Percentiles rank a stretch among this genome's conserved stretches.
phyloP scores from a whole-genome alignment of 2,888 invertebrate species.

The Caenorhabditis uteleia region DNA sequence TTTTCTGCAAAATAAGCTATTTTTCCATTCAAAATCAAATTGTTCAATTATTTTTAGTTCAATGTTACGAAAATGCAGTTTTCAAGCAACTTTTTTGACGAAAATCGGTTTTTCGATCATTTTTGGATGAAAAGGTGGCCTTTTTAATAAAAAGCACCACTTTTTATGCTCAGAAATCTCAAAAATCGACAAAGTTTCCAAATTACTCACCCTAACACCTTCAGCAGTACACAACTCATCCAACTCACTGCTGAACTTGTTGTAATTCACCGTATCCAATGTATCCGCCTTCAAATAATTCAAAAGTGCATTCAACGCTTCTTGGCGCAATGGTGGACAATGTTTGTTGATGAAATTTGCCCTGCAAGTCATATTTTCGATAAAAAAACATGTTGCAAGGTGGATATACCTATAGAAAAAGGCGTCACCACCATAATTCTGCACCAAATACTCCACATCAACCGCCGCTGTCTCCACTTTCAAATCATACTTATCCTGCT shows the following conservation, averaged over 20 bases:
- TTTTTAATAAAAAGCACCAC: neutral
- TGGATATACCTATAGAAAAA: constrained; percentile 7
- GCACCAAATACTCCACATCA: constrained; percentile 19
- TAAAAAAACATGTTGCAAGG: neutral
- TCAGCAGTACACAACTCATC: no score
- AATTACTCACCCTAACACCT: neutral
- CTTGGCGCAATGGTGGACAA: constrained; percentile 43
- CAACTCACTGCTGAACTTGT: no score
- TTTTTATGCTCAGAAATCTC: no score
- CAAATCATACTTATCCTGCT: constrained; percentile 25
- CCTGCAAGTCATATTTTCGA: constrained; percentile 13
- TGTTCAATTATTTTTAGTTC: no score
- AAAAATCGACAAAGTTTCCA: no score
- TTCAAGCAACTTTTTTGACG: no score
- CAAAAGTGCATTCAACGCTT: constrained; percentile 38
- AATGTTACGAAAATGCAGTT: no score
- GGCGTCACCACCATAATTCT: constrained; percentile 10
- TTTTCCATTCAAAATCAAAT: no score
- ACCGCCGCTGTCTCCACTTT: constrained; percentile 14
- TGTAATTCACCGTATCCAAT: no score
- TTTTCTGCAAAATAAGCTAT: no score
- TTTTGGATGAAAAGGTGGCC: constrained; percentile 9
- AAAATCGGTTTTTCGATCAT: no score
- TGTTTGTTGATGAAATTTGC: constrained; percentile 41
- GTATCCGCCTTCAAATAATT: constrained; percentile 21